Base-by-base conservation (phyloP, 2,888 invertebrate genomes). In the Craniophora ligustri region DNA sequence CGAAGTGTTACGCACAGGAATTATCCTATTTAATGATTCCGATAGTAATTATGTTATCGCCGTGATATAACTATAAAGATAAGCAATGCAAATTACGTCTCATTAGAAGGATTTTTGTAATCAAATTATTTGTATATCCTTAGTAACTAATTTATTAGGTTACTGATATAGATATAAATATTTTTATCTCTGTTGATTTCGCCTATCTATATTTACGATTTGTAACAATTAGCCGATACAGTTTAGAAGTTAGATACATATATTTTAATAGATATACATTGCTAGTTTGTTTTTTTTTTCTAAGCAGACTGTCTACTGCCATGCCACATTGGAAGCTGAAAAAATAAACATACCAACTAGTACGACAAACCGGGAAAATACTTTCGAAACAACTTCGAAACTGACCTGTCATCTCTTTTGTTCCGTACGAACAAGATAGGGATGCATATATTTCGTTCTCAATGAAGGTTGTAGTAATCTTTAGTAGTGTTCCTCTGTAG, bases 401-500 rank as follows among this genome's bases (percentile, higher is more conserved):
- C 36, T 10, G 18, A 39, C 26, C 39, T 38, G 3, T 23, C 11
- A 16, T 72, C 67, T 36, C 30, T 42, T 14, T 58, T 28, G 26
- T 16, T 50, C 38, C 16, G 15, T 40, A 45, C 6, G 11, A 13
- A 47, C 45, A 31, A 53, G 75, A 81, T 55, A 70, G 66, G 64
- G 84, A 85, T 46, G 57, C 42, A 34, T 16, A 60, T 65, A 31
- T 65, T 68, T 66, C 64, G 42, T 69, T 72, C 76, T 81, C 73
- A 80, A 77, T 82, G 74, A 70, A 72, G 45, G 51, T 34, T 62
- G 30, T 51, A 55, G 60, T 72, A 51, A 71, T 75, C 72, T 75
- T 58, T 54, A 61, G 75, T 80, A 71, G 77, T 56, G 62, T 72
- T 75, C 64, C 72, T 74, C 69, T 64, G 71, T 68, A 76, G 81